These are phyloP conservation scores for Chirona hameri DNA, from an alignment of 2,888 invertebrate species.

Conservation along the genomic window DNA sequence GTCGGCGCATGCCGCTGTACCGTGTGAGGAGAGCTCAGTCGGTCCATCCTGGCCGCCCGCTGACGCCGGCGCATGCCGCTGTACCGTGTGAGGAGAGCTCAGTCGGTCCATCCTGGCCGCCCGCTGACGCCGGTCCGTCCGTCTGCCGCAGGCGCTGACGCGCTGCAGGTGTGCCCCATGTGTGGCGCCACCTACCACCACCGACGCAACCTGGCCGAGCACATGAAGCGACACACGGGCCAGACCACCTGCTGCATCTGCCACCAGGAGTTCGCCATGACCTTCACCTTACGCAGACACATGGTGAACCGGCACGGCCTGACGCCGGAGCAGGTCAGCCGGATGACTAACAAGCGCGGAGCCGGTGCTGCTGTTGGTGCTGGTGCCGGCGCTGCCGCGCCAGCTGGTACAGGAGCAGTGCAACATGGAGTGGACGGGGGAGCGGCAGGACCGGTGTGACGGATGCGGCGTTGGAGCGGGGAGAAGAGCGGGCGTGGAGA, in stretches of 20 bases:
- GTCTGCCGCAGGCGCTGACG: background rate
- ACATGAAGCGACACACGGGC: background rate
- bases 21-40: no score
- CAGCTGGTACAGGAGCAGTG: no score
- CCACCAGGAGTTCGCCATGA: constrained; percentile 12
- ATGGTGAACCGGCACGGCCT: background rate
- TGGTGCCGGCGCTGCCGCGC: background rate
- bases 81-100: no score
- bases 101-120: background rate
- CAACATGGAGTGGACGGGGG: no score
- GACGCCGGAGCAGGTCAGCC: background rate
- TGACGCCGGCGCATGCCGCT: background rate
- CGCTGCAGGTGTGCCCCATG: background rate
- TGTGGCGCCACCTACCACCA: background rate
- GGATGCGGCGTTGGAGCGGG: no score
- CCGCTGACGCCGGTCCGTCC: background rate
- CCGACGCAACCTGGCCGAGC: background rate
- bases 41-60: background rate
- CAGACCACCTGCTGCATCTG: background rate
- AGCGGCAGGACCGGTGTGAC: no score
- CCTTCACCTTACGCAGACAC: background rate
- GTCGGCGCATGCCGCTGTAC: no score
- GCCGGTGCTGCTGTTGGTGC: background rate
- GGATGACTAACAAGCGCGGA: background rate
- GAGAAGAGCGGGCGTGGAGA: no score